Evolutionary conservation across 2,797 vertebrate species (phyloP), one percentile per base, ranked within the genome.

Genomic region (Lepidocolaptes lacrymiger): DNA sequence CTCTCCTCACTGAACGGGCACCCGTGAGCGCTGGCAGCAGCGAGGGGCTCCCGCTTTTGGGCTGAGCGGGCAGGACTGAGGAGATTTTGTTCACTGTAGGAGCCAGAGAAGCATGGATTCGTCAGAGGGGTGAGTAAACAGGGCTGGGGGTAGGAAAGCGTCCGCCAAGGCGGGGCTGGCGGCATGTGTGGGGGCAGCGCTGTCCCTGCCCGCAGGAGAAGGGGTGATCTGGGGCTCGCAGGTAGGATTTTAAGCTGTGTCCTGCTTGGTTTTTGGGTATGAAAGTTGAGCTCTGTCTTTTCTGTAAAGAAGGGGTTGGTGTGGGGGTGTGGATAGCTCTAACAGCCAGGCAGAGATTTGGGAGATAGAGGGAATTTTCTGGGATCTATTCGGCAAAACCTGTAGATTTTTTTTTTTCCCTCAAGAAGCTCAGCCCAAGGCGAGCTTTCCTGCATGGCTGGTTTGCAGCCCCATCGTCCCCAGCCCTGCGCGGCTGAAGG

Each of bases 221-320:
- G 30, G 24, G 56, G n/a, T 14, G 64, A 4, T 22, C 0, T 6
- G 63, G 28, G 66, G 27, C 3, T 49, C 5, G 39, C 26, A 20
- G 30, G 13, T 3, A 5, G 23, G 20, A 44, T 7, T 39, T 15
- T 2, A 1, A 43, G 20, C 36, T 59, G 13, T 1, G 17, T 14
- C 28, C 49, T 54, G 51, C 32, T 19, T 18, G 0, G 26, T 51
- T 62, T 41, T 12, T 11, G 27, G 66, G 4, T 36, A 39, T 32
- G 55, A 46, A 93, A 96, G 94, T 93, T 94, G 36, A 46, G 67
- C 83, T 68, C 49, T 11, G 17, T 9, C 36, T 80, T 17, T 62
- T 67, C 37, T 21, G 0, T 46, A 36, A 67, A 56, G 44, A 69
- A 14, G 26, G 7, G 9, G 10, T 37, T 7, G 37, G 10, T 8